Base-by-base conservation (phyloP, 2,888 invertebrate species). In the Eudemis profundana region DNA sequence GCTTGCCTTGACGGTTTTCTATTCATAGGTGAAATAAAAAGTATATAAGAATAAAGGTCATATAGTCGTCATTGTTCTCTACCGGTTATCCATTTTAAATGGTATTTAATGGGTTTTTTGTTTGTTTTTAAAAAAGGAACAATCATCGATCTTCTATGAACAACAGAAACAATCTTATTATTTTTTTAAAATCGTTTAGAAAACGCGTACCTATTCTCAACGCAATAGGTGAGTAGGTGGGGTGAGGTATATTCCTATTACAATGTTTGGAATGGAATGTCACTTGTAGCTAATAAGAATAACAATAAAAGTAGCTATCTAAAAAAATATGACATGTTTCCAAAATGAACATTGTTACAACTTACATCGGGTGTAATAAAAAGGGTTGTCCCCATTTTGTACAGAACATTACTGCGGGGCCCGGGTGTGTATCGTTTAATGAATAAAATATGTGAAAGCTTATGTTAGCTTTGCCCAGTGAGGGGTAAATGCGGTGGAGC, bases 401-500 rank as follows among this genome's bases (percentile, higher is more conserved):
- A 74, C 69, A 62, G 69, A 77, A 75, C 81, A 78, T 77, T 79
- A 79, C 80, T 75, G 75, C 71, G 74, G 78, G 78, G 72, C 74
- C 72, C 74, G 75, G 73, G 77, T 77, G 81, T 81, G 79, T 83
- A 79, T 74, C 78, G 78, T 76, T 83, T 83, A 82, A 84, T 87
- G 79, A 86, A 87, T 88, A 84, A 87, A 87, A 84, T 86, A 89
- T 87, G 83, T 78, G 78, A 79, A 75, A 75, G 81, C 76, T 81
- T 77, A 78, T 74, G 73, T 77, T 72, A 72, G 78, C 75, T 77
- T 66, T 70, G 70, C 82, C 70, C 83, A 77, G 81, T 75, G 81
- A 81, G 86, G 87, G 87, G 85, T 83, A 82, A 81, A 82, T 81
- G 74, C 68, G 72, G 74, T 71, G 66, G 69, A 66, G 61, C 68